Conservation (phyloP, 2,888 invertebrate species). For the Melanophora roralis region DNA sequence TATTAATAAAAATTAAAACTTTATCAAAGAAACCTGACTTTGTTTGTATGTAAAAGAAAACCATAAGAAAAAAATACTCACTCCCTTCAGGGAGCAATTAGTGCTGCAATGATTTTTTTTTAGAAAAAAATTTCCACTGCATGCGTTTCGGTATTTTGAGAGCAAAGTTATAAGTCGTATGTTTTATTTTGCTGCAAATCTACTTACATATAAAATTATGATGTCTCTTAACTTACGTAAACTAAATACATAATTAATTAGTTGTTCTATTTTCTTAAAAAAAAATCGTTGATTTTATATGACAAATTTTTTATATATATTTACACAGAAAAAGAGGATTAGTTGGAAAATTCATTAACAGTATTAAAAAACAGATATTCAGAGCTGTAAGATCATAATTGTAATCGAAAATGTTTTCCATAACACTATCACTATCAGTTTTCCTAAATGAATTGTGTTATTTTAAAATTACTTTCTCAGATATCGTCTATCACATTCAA, state of each 20-base stretch:
- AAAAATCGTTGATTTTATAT: too few relatives aligned
- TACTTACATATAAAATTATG: background rate
- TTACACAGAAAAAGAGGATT: too few relatives aligned
- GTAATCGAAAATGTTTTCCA: too few relatives aligned
- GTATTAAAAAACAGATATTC: too few relatives aligned
- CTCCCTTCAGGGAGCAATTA: constrained; percentile 53
- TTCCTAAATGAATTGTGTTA: too few relatives aligned
- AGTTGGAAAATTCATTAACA: too few relatives aligned
- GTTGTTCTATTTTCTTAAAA: background rate
- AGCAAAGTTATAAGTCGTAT: background rate
- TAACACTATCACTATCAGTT: too few relatives aligned
- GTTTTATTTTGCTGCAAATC: background rate
- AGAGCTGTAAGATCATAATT: too few relatives aligned
- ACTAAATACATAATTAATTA: background rate
- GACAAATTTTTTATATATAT: too few relatives aligned
- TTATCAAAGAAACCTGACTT: background rate
- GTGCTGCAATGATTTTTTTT: background rate
- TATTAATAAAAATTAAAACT: constrained; percentile 29
- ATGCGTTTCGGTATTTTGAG: background rate
- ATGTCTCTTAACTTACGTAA: background rate
- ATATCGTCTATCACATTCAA: too few relatives aligned
- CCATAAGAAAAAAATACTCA: background rate
- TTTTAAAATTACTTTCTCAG: too few relatives aligned
- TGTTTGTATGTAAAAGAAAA: background rate
- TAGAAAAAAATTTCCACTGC: background rate